A percentile compares a stretch with the other conserved stretches of the same genome.
Evolutionary conservation across 2,888 invertebrate species (phyloP).

Genomic region (Ophion obscuratus): DNA sequence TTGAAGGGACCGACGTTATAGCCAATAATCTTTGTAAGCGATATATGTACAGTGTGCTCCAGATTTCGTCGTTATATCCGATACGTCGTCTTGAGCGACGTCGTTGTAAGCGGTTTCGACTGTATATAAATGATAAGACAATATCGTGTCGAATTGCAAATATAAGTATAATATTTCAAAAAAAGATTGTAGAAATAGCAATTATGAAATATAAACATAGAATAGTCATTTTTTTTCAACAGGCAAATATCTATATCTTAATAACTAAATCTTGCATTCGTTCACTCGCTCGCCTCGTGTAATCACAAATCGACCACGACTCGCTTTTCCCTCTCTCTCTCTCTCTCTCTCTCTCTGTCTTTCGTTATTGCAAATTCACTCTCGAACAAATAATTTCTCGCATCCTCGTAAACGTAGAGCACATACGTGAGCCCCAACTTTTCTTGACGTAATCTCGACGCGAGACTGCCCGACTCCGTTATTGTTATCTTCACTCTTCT

Average conservation of each 20-base stretch:
- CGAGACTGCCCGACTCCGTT: slow-evolving; percentile 34
- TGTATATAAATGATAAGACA: slow-evolving; percentile 63
- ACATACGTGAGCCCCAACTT: slow-evolving; percentile 54
- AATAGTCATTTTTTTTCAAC: slow-evolving; percentile 80
- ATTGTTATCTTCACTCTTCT: slow-evolving; percentile 61
- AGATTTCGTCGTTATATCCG: too few species aligned
- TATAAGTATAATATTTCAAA: slow-evolving; percentile 72
- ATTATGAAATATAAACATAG: slow-evolving; percentile 81
- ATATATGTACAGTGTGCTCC: too few species aligned
- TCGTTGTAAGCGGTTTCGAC: too few species aligned
- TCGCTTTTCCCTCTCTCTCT: slow-evolving; percentile 60
- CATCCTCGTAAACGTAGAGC: slow-evolving; percentile 65
- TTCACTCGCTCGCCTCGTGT: slow-evolving; percentile 68
- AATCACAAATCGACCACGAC: slow-evolving; percentile 64
- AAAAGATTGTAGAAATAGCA: slow-evolving; percentile 78
- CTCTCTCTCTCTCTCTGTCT: slow-evolving; percentile 42
- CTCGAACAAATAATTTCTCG: slow-evolving; percentile 67
- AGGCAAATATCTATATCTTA: slow-evolving; percentile 79
- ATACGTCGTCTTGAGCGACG: too few species aligned
- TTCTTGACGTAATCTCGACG: slow-evolving; percentile 65
- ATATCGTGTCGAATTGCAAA: slow-evolving; percentile 70
- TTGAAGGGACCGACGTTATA: too few species aligned
- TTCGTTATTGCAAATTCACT: slow-evolving; percentile 65
- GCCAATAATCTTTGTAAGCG: too few species aligned
- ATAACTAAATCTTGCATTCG: slow-evolving; percentile 71